Conservation (phyloP, 2,797 vertebrate species). For the Phataginus tetradactyla region DNA sequence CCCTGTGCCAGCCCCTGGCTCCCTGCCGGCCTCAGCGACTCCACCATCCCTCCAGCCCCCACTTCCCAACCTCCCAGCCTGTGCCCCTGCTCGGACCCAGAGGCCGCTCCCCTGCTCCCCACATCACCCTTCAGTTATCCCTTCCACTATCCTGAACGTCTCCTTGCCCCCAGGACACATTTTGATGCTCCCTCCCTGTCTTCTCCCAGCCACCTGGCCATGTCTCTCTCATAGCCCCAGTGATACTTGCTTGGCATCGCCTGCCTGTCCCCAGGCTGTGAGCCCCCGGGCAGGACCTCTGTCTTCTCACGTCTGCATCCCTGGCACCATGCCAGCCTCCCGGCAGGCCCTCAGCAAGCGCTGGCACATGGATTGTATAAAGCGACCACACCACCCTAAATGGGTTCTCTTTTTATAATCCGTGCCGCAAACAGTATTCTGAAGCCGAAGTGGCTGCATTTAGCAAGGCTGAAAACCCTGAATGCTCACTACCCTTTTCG, state of each 20-base stretch:
- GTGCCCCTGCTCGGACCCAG: not conserved
- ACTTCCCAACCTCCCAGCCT: not conserved
- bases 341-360: not conserved
- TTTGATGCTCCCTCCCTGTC: not conserved
- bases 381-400: not conserved
- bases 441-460: not conserved
- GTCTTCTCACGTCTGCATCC: not conserved
- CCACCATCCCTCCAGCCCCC: not conserved
- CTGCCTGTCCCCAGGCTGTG: not conserved
- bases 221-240: not conserved
- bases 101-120: too few species aligned
- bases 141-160: not conserved
- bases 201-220: not conserved
- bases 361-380: not conserved
- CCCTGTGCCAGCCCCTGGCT: not conserved
- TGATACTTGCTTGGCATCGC: not conserved
- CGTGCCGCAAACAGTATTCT: fast-evolving
- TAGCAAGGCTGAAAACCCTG: not conserved
- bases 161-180: not conserved
- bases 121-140: not conserved
- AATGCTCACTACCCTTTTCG: not conserved
- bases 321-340: not conserved
- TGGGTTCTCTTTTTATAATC: not conserved
- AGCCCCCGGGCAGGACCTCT: not conserved
- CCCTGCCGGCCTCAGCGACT: not conserved